A percentile compares a stretch with the other conserved stretches of the same genome.
phyloP scores from a whole-genome alignment of 2,888 invertebrate species.

The Pollenia angustigena region DNA sequence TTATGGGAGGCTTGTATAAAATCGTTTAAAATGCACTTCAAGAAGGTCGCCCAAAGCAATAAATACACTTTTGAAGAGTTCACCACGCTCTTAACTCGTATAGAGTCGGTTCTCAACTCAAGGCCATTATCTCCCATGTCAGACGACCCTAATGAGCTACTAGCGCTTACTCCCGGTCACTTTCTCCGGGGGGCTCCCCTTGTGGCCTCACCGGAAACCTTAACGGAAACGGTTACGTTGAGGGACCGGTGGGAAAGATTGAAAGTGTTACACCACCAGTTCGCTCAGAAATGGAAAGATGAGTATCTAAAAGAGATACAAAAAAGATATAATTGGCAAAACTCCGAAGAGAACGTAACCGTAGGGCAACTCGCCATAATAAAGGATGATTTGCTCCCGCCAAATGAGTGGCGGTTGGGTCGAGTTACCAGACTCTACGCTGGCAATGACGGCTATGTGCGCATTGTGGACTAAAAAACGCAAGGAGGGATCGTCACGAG shows the following conservation, averaged over 20 bases:
- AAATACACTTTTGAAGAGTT: conserved; percentile 54
- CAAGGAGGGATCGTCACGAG: no score
- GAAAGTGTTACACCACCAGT: background rate
- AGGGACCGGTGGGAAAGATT: background rate
- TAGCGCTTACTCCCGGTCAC: background rate
- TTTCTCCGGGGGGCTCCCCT: background rate
- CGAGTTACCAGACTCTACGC: background rate
- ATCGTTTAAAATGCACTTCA: conserved; percentile 55
- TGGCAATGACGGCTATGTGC: no score
- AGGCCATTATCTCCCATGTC: conserved; percentile 15
- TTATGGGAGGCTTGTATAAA: conserved; percentile 58
- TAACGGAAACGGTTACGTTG: background rate
- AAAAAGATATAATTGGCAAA: conserved; percentile 7
- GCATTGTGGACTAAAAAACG: no score
- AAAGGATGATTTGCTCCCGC: background rate
- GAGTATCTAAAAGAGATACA: background rate
- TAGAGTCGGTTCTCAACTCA: no score
- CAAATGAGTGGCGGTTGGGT: background rate
- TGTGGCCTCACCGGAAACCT: background rate
- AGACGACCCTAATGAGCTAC: background rate
- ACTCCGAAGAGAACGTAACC: background rate
- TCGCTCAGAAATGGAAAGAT: background rate
- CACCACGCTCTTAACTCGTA: no score
- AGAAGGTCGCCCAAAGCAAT: conserved; percentile 5
- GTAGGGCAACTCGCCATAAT: background rate